A percentile compares a stretch with the other conserved stretches of the same genome.
phyloP scores from a whole-genome alignment of 2,113 vertebrate species.

The Anguilla japonica region DNA sequence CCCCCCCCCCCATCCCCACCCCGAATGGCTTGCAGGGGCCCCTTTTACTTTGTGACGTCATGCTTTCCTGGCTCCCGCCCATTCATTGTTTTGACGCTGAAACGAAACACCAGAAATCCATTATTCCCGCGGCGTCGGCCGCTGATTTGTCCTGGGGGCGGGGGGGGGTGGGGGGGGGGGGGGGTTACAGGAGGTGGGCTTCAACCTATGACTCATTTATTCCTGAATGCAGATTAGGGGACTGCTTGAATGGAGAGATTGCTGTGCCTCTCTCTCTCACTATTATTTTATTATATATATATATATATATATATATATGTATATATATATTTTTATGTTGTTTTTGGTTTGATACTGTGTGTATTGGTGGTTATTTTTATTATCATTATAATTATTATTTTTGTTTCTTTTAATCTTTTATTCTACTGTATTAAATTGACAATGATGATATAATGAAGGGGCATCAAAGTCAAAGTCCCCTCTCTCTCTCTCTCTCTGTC shows the following conservation, averaged over 20 bases:
- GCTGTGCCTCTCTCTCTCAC: background rate
- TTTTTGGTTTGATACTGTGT: background rate
- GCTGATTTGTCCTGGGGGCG: background rate
- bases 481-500: too few relatives aligned
- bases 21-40: background rate
- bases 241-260: background rate
- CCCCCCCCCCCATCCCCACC: too few relatives aligned
- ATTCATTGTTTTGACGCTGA: background rate
- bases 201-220: background rate
- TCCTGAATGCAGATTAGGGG: background rate
- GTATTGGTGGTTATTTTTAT: too few relatives aligned
- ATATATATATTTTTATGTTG: background rate
- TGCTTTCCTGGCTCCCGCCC: background rate
- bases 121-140: too few relatives aligned
- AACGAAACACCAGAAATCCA: background rate
- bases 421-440: too few relatives aligned
- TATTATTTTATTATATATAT: background rate
- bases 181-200: background rate
- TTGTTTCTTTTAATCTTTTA: too few relatives aligned
- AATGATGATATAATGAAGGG: too few relatives aligned
- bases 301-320: background rate
- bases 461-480: too few relatives aligned
- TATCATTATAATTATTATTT: too few relatives aligned
- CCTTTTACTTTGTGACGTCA: background rate
- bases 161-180: background rate